Evolutionary conservation across 2,797 vertebrate species (phyloP).

Genomic region (Eulemur mongoz): DNA sequence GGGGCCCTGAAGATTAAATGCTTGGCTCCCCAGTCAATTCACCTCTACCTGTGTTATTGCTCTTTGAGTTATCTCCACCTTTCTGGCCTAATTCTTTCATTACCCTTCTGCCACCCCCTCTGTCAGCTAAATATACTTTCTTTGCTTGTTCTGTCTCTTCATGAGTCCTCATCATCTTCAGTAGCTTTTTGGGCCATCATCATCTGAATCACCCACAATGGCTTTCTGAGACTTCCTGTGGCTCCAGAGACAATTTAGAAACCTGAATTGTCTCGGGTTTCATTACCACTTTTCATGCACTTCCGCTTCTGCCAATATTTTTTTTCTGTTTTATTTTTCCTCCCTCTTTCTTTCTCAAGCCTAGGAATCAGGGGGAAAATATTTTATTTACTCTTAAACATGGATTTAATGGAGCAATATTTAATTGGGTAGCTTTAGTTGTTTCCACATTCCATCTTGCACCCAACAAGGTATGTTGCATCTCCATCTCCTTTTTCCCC

Average conservation of each 20-base stretch:
- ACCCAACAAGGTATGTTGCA: neutral
- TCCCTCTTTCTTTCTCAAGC: neutral
- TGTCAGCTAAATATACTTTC: conserved; percentile 27
- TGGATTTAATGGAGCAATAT: neutral
- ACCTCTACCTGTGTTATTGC: conserved; percentile 16
- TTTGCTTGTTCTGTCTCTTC: neutral
- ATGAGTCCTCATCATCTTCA: neutral
- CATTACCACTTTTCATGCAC: neutral
- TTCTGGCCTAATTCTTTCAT: conserved; percentile 35
- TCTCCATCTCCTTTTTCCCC: neutral
- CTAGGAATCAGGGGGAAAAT: neutral
- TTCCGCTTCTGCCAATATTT: neutral
- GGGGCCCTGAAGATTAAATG: neutral
- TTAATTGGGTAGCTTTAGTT: neutral
- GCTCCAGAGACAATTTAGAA: neutral
- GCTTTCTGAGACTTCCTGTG: neutral
- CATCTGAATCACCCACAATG: neutral
- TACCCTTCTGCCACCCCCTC: neutral
- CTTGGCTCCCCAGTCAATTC: neutral
- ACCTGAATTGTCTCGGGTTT: neutral
- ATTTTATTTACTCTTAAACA: neutral
- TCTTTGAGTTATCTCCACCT: neutral
- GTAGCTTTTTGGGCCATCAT: neutral
- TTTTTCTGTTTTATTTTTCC: neutral
- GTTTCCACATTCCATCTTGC: neutral